Conservation (phyloP, 2,113 vertebrate genomes). For the Crotalus tigris region DNA sequence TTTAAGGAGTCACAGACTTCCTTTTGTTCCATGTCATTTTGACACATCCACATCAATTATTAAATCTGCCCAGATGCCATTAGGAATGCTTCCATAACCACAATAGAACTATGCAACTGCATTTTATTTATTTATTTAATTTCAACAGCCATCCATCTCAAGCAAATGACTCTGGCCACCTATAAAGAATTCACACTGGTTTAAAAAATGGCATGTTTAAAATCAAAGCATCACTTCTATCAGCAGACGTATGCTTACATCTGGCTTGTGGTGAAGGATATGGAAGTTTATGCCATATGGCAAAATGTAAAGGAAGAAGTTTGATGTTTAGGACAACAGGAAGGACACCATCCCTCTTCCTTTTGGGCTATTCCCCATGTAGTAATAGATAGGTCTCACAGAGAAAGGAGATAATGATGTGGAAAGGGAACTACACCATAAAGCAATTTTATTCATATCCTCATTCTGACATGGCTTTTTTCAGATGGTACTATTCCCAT, state of each 20-base stretch:
- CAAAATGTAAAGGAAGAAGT: neutral
- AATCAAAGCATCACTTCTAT: neutral
- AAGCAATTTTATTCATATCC: neutral
- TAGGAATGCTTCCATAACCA: neutral
- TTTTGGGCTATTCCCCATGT: neutral
- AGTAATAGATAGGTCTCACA: neutral
- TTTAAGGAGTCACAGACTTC: neutral
- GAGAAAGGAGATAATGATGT: neutral
- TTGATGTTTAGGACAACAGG: neutral
- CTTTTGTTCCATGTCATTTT: neutral
- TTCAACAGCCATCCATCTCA: neutral
- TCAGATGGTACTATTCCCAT: neutral
- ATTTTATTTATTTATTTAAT: neutral
- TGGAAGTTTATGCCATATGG: neutral
- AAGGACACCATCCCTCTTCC: neutral
- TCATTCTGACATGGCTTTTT: neutral
- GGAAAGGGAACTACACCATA: neutral
- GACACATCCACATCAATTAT: neutral
- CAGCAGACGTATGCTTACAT: neutral
- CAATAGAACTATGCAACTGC: neutral
- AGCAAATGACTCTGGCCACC: neutral
- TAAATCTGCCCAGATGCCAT: neutral
- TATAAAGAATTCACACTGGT: constrained; percentile 6
- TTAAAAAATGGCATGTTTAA: neutral
- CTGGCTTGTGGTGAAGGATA: neutral